Base-by-base conservation (phyloP, 2,888 invertebrate species). In the Clivina fossor region DNA sequence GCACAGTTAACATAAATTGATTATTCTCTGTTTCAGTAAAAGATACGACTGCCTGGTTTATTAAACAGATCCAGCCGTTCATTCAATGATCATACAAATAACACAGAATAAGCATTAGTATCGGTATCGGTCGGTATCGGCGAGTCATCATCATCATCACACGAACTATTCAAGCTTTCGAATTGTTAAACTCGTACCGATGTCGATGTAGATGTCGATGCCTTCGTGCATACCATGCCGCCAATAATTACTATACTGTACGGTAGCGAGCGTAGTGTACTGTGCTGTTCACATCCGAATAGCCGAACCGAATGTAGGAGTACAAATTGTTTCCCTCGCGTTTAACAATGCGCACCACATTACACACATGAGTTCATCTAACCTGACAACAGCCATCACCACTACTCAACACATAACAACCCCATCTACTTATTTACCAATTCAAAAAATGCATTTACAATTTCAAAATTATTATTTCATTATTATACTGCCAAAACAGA, bases 1-100 rank as follows among this genome's bases (percentile, higher is more conserved):
- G 26, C 37, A 19, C 40, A 41, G 28, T 50, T 50, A 50, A 50
- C 50, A 32, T 32, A 41, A 50, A 50, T 50, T 50, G 50, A 50
- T 50, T 50, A 41, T 41, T 40, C 50, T 50, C 20, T 41, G 32
- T 32, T 41, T 32, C 32, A 32, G 19, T 50, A 50, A 40, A 40
- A 40, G 30, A 41, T 50, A 50, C 30, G 35, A n/a, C 46, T 11
- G 46, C 13, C 20, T 33, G 22, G 20, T 20, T 47, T 35, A 47
- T 46, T 46, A 30, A 32, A 46, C 30, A 32, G 30, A 46, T 19
- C 46, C 32, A 46, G 30, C 19, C 32, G 28, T 28, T 19, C 32
- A 46, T 46, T 19, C 18, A 13, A 46, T 24, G 46, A 46, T 46
- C 46, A 32, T 30, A 19, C 46, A 26, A 19, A 32, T 32, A 20